These are phyloP conservation scores for Periparus ater DNA, from an alignment of 2,797 vertebrate genomes.

Conservation along the genomic window DNA sequence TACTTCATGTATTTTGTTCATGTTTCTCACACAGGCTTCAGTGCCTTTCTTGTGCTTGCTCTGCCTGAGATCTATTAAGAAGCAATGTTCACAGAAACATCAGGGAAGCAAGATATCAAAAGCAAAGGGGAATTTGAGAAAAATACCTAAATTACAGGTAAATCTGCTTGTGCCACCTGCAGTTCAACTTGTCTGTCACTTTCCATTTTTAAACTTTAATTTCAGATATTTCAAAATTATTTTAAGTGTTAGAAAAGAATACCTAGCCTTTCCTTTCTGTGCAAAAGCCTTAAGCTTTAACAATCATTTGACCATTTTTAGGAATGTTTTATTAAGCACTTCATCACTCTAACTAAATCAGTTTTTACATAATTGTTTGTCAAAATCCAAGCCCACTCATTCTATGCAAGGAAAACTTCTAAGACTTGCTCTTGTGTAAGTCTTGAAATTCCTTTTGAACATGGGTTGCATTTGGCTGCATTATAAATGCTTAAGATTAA, in stretches of 20 bases:
- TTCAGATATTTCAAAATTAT: not conserved
- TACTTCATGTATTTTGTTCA: not conserved
- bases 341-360: not conserved
- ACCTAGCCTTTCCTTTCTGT: not conserved
- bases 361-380: not conserved
- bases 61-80: not conserved
- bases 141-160: not conserved
- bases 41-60: not conserved
- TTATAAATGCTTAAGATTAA: not conserved
- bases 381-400: not conserved
- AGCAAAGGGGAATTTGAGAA: not conserved
- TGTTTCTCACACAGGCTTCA: not conserved
- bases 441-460: not conserved
- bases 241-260: not conserved
- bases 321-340: not conserved
- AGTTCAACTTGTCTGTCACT: not conserved
- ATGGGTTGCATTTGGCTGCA: not conserved
- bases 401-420: not conserved
- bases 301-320: not conserved
- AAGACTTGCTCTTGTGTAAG: not conserved
- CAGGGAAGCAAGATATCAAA: not conserved
- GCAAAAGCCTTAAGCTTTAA: not conserved
- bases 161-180: not conserved
- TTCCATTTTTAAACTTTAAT: not conserved
- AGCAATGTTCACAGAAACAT: not conserved